Base-by-base conservation (phyloP, 2,113 vertebrate genomes). In the Dolichotis patagonum region DNA sequence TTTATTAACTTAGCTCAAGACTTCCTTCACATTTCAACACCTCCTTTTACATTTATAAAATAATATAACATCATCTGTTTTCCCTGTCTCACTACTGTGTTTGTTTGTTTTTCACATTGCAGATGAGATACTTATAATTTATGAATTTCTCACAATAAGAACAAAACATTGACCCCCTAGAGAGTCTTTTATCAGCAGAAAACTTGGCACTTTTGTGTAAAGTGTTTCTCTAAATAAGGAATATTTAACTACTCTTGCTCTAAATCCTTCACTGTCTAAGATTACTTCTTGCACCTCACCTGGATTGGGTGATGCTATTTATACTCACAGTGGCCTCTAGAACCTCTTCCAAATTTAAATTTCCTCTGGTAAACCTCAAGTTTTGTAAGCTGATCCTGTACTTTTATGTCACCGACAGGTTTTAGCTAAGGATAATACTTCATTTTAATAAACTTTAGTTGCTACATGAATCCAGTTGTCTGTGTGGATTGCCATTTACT, bases 361-460 rank as follows among this genome's bases (percentile, higher is more conserved):
- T 93, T n/a, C n/a, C n/a, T 96, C 96, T 90, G 16, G 9, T 22
- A 75, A 90, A 14, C 62, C 69, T 93, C 75, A 19, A 5, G 19
- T 94, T 98, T 95, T 91, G 17, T 26, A 91, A 69, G 41, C 1
- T 41, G 92, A 38, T 84, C 67, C 85, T 94, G 32, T 63, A 49
- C 91, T 97, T 60, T 95, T 97, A 75, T 22, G 46, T 96, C 60
- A 11, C 41, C 95, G 90, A 81, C 96, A 96, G 94, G 63, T 94
- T 87, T 28, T 60, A 0, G 69, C 65, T 3, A 38, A 93, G 69
- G 92, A 4, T 11, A 94, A 91, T 97, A 73, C 52, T 95, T 98
- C 88, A 96, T 92, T 88, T 65, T 96, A 90, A 97, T 91, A 58
- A 86, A 94, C 38, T 95, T 96, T 96, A 97, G 87, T 94, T 97